A percentile compares a stretch with the other conserved stretches of the same genome.
phyloP scores from a whole-genome alignment of 2,113 vertebrate genomes.

The Aptenodytes forsteri region DNA sequence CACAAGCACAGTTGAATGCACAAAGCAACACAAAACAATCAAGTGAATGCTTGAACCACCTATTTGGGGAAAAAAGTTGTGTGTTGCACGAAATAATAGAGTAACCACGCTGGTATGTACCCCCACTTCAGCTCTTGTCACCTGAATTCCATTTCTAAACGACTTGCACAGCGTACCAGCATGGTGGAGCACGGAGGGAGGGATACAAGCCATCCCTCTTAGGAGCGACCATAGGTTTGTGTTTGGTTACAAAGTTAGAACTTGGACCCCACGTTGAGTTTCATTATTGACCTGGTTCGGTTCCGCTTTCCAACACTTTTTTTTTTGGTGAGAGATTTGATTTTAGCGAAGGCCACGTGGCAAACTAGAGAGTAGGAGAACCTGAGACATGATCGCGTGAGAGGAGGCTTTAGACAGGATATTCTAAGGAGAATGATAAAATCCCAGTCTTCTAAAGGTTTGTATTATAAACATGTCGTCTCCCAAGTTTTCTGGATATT shows the following conservation, averaged over 20 bases:
- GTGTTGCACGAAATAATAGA: fast-evolving
- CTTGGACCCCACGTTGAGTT: fast-evolving
- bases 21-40: not conserved
- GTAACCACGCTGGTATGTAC: fast-evolving
- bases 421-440: not conserved
- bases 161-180: fast-evolving
- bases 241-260: not conserved
- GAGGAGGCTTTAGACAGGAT: not conserved
- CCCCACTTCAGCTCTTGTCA: fast-evolving
- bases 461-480: not conserved
- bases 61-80: not conserved
- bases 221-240: fast-evolving
- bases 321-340: not conserved
- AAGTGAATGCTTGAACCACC: fast-evolving
- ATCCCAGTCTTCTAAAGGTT: fast-evolving
- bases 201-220: not conserved
- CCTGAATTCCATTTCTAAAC: not conserved
- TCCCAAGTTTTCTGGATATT: not conserved
- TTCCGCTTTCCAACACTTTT: not conserved
- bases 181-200: fast-evolving
- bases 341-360: not conserved
- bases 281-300: fast-evolving
- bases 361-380: not conserved
- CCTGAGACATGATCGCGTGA: not conserved
- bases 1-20: not conserved